Conservation (phyloP, 2,888 invertebrate genomes). For the Polydrusus pterygomalis region DNA sequence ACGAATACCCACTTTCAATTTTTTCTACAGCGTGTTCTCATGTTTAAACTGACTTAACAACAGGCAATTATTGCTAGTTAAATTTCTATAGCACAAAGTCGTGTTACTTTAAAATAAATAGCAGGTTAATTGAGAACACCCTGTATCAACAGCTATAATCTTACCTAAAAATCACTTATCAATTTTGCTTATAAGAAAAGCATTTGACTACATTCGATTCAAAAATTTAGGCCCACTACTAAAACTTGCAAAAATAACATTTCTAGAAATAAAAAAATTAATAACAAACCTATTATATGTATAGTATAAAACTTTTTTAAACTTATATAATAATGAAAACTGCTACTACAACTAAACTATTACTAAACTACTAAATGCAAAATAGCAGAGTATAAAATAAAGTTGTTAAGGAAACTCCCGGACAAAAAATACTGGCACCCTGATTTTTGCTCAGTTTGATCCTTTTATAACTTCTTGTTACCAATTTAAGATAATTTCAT, state of each 20-base stretch:
- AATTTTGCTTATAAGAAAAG: not conserved
- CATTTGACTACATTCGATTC: not conserved
- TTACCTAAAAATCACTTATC: not conserved
- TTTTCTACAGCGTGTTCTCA: conserved; percentile 1
- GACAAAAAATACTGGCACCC: too few relatives aligned
- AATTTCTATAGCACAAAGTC: too few relatives aligned
- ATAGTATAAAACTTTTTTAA: not conserved
- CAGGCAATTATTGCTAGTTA: not conserved
- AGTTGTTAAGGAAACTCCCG: too few relatives aligned
- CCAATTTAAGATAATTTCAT: too few relatives aligned
- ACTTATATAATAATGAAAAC: too few relatives aligned
- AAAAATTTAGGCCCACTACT: not conserved
- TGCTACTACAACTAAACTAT: too few relatives aligned
- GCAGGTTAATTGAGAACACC: not conserved
- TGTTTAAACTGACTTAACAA: not conserved
- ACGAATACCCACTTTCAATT: not conserved
- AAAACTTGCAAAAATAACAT: not conserved
- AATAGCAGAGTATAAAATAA: too few relatives aligned
- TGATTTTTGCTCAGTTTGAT: too few relatives aligned
- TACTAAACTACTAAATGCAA: too few relatives aligned
- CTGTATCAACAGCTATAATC: not conserved
- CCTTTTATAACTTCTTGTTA: too few relatives aligned
- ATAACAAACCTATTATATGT: not conserved
- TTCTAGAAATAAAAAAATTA: not conserved
- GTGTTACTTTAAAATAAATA: too few relatives aligned